phyloP scores from a whole-genome alignment of 2,113 vertebrate species.

The Mola mola region DNA sequence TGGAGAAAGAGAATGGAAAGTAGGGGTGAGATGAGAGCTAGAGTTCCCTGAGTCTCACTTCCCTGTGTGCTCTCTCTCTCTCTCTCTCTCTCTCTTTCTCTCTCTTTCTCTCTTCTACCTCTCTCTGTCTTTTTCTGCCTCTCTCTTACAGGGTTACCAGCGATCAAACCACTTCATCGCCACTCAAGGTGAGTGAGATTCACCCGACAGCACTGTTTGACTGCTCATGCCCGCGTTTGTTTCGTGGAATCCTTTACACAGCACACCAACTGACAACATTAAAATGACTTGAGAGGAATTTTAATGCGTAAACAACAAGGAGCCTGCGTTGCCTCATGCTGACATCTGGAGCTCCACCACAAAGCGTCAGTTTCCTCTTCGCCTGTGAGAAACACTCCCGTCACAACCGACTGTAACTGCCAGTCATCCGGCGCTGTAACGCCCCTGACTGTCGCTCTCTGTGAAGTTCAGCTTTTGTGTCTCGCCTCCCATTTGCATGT shows the following conservation, averaged over 20 bases:
- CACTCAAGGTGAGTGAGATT: constrained; percentile 89
- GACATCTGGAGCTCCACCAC: constrained; percentile 40
- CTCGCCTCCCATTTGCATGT: constrained; percentile 56
- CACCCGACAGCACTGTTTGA: background rate
- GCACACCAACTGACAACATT: constrained; percentile 14
- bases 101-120: background rate
- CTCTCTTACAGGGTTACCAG: constrained; percentile 91
- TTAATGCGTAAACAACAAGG: constrained; percentile 44
- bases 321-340: constrained; percentile 38
- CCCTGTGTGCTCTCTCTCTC: constrained; percentile 44
- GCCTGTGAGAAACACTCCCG: constrained; percentile 15
- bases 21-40: constrained; percentile 37
- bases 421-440: constrained; percentile 50
- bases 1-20: constrained; percentile 41
- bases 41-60: constrained; percentile 32
- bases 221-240: constrained; percentile 15
- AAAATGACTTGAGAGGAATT: constrained; percentile 44
- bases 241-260: background rate
- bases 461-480: constrained; percentile 38
- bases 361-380: constrained; percentile 19
- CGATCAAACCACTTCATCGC: constrained; percentile 98
- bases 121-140: constrained; percentile 36
- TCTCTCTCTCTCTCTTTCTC: constrained; percentile 14
- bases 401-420: constrained; percentile 51
- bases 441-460: constrained; percentile 19